phyloP scores from a whole-genome alignment of 2,113 vertebrate species.

The Alectura lathami region DNA sequence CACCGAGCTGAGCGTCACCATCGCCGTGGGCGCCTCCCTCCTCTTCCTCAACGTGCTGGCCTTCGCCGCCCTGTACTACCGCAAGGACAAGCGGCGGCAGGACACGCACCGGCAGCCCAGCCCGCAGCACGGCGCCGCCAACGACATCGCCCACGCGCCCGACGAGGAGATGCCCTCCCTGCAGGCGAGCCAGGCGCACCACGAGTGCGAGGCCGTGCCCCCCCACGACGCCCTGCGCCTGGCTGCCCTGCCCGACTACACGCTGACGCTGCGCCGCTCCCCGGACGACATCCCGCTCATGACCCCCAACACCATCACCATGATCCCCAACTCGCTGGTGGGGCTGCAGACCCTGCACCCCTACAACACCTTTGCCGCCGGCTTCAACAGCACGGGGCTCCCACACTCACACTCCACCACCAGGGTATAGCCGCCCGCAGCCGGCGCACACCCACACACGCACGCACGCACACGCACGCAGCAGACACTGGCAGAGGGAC shows the following conservation, averaged over 20 bases:
- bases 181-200: conserved; percentile 94
- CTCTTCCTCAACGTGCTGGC: conserved; percentile 97
- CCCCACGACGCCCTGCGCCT: conserved; percentile 88
- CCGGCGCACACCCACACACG: conserved; percentile 32
- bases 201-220: conserved; percentile 89
- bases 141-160: conserved; percentile 86
- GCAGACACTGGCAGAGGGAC: conserved; percentile 65
- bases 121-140: conserved; percentile 86
- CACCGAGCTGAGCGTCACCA: conserved; percentile 97
- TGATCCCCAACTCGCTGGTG: conserved; percentile 99
- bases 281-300: conserved; percentile 98
- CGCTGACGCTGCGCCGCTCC: conserved; percentile 93
- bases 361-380: conserved; percentile 96
- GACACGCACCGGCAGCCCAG: conserved; percentile 91
- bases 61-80: conserved; percentile 97
- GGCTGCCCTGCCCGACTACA: conserved; percentile 93
- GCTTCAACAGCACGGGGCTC: conserved; percentile 96
- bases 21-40: conserved; percentile 95
- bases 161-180: conserved; percentile 96
- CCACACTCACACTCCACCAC: conserved; percentile 99
- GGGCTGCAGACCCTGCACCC: conserved; percentile 97
- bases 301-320: conserved; percentile 99
- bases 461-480: conserved; percentile 59
- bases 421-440: conserved; percentile 89
- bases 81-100: conserved; percentile 97